Percentiles rank a stretch among this genome's conserved stretches.
Evolutionary conservation across 2,888 invertebrate genomes (phyloP).

Genomic region (Pandemis cinnamomeana): DNA sequence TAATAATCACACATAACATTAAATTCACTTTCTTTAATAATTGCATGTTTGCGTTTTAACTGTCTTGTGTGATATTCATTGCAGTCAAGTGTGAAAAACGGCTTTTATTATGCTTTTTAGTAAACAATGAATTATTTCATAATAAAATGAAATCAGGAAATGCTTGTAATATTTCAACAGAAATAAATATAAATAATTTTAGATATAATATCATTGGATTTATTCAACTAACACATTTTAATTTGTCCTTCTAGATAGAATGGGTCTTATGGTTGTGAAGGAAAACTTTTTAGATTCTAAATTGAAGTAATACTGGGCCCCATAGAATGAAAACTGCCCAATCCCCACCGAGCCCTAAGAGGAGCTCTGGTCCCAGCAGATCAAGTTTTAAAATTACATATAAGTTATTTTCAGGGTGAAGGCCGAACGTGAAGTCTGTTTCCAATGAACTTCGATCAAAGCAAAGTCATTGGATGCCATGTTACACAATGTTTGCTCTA

Average conservation of each 20-base stretch:
- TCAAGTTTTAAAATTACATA: background rate
- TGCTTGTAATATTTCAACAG: no score
- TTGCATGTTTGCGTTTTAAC: background rate
- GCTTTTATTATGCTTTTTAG: background rate
- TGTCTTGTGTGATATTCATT: background rate
- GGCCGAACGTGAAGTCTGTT: conserved; percentile 4
- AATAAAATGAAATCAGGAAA: no score
- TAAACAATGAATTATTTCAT: background rate
- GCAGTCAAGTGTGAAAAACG: background rate
- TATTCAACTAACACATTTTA: no score
- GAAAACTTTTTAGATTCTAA: background rate
- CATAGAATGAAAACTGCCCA: background rate
- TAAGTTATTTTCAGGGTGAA: background rate
- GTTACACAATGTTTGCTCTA: conserved; percentile 40
- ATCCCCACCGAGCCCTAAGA: background rate
- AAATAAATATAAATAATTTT: no score
- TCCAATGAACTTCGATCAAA: conserved; percentile 29
- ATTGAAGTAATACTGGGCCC: background rate
- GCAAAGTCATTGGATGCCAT: conserved; percentile 35
- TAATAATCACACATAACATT: background rate
- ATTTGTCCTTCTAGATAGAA: no score
- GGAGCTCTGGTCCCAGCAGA: background rate
- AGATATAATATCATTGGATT: no score
- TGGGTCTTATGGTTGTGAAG: no score
- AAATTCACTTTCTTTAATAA: conserved; percentile 2